Base-by-base conservation (phyloP, 2,888 invertebrate genomes). In the Drosophila ezoana region DNA sequence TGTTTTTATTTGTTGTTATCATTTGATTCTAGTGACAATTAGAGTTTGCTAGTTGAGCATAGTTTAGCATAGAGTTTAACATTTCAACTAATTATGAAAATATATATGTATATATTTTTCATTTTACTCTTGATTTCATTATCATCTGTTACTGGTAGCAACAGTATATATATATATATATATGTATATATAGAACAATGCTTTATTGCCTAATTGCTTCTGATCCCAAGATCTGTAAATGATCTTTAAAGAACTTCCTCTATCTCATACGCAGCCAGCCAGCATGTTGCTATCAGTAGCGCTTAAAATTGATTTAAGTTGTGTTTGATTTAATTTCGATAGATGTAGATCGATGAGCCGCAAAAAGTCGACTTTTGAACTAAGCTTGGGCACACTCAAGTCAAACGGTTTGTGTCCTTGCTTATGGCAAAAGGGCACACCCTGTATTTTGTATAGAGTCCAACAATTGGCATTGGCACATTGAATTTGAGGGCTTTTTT, bases 361-460 rank as follows among this genome's bases (percentile, higher is more conserved):
- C 37, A 47, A 52, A 35, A 56, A 28, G 37, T 14, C 18, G 38
- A 59, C 47, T 67, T 68, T 57, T 61, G 51, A 57, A 53, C 56
- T 60, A 59, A 37, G 62, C 79, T 68, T 56, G 85, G 83, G 72
- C 85, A 79, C 87, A 76, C 40, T 65, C 53, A 72, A 79, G 83
- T 83, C 83, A 83, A 83, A 83, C 83, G 85, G 85, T 52, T 63
- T 76, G 82, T 81, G 87, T 81, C 82, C 81, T 61, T 52, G 82
- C 87, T 47, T 67, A 60, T 23, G 70, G 16, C 72, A 62, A 70
- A 72, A 59, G 65, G 52, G 44, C 35, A 38, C 43, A 38, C 38
- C 51, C 51, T 23, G 38, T 56, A 57, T 9, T 35, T 2, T 28
- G 28, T 28, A 28, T 8, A 28, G 28, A 28, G 28, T 8, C 28